Evolutionary conservation across 1,140 invertebrate genomes (phyloP).

Genomic region (Cotesia chilonis): DNA sequence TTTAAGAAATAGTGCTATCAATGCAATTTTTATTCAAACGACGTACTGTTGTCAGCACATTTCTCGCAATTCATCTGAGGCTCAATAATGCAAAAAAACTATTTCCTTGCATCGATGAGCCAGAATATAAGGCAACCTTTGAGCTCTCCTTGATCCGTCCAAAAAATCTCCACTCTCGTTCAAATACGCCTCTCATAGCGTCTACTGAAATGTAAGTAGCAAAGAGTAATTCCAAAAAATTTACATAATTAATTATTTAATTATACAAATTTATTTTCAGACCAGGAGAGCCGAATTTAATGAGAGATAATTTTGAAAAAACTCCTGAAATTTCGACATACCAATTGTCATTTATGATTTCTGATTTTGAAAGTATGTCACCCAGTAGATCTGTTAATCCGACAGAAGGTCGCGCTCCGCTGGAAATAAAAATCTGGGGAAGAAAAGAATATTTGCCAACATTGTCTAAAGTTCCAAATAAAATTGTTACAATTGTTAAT

Average conservation of each 20-base stretch:
- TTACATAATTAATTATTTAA: too few relatives aligned
- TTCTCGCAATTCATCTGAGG: constrained; percentile 80
- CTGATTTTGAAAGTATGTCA: constrained; percentile 71
- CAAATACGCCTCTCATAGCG: constrained; percentile 71
- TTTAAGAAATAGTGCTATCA: constrained; percentile 20
- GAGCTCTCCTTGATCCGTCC: constrained; percentile 72
- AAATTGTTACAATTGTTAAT: constrained; percentile 72
- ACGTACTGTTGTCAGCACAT: constrained; percentile 61
- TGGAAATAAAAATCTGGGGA: constrained; percentile 75
- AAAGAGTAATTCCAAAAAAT: neutral
- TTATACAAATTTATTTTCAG: constrained; percentile 42
- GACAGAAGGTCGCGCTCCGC: constrained; percentile 47
- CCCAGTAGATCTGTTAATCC: constrained; percentile 51
- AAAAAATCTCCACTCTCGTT: constrained; percentile 68
- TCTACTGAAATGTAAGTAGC: constrained; percentile 71
- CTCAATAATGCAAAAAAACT: constrained; percentile 83
- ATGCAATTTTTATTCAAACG: constrained; percentile 32
- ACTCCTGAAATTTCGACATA: constrained; percentile 87
- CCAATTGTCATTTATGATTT: constrained; percentile 82
- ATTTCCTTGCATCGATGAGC: constrained; percentile 95
- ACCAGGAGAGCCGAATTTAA: constrained; percentile 62
- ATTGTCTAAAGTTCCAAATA: constrained; percentile 70
- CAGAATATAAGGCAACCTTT: constrained; percentile 80
- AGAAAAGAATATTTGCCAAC: constrained; percentile 74
- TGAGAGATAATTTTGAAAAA: constrained; percentile 75